Percentiles rank a stretch among this genome's conserved stretches.
These are phyloP conservation scores for Xerus inauris DNA, from an alignment of 2,113 vertebrate genomes.

Conservation along the genomic window DNA sequence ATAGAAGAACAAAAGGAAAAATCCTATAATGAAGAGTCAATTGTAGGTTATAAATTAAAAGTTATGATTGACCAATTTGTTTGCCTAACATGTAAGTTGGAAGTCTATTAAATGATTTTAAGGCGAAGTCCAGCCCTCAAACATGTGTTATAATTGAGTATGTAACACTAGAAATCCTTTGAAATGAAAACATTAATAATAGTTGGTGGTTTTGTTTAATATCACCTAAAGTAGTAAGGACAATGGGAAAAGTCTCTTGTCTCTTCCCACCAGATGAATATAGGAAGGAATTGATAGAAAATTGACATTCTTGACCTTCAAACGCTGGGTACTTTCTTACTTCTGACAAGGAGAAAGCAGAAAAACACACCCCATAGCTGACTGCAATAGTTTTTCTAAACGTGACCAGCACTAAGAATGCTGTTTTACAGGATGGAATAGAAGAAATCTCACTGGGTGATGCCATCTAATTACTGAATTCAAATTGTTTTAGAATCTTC, in stretches of 20 bases:
- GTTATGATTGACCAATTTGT: background rate
- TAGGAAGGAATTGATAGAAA: background rate
- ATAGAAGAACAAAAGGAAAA: background rate
- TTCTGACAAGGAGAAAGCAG: slow-evolving; percentile 19
- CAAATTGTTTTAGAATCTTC: slow-evolving; percentile 48
- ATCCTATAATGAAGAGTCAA: background rate
- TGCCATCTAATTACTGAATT: slow-evolving; percentile 34
- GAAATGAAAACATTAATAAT: background rate
- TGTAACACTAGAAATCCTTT: background rate
- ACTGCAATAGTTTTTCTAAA: slow-evolving; percentile 36
- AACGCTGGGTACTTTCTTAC: background rate
- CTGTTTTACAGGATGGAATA: background rate
- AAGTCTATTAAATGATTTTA: background rate
- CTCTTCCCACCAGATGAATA: background rate
- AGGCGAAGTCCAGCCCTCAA: background rate
- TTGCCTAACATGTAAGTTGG: background rate
- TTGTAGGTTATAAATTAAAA: background rate
- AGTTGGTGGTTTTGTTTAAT: background rate
- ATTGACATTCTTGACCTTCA: slow-evolving; percentile 23
- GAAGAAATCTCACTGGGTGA: slow-evolving; percentile 24
- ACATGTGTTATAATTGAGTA: background rate
- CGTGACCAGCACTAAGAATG: slow-evolving; percentile 8
- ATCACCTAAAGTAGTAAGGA: background rate
- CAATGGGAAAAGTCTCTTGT: background rate
- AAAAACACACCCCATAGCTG: background rate